Conservation (phyloP, 1,140 invertebrate genomes). For the Calliphora vicina region DNA sequence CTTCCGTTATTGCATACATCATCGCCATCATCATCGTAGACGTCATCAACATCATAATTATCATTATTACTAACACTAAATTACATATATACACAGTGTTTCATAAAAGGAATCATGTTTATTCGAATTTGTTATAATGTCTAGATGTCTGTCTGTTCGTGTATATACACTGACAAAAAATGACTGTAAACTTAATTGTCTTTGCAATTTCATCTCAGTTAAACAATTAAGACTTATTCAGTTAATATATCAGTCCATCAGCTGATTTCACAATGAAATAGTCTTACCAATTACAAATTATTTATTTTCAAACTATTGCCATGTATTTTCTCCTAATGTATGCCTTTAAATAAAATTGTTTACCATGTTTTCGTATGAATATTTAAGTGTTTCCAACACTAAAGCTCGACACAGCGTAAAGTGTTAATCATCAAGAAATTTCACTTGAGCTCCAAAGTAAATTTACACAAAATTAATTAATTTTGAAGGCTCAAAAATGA, state of each 20-base stretch:
- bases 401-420: conserved; percentile 30
- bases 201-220: too few species aligned
- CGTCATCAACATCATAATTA: background rate
- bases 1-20: background rate
- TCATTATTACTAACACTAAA: background rate
- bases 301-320: too few species aligned
- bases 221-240: too few species aligned
- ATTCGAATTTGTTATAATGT: background rate
- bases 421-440: conserved; percentile 41
- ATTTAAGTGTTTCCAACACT: background rate
- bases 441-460: conserved; percentile 31
- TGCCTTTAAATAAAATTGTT: too few species aligned
- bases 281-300: too few species aligned
- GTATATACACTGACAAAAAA: background rate
- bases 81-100: background rate
- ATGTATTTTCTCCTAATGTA: too few species aligned
- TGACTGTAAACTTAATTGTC: too few species aligned
- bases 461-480: conserved; percentile 19
- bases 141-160: background rate
- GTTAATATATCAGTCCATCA: too few species aligned
- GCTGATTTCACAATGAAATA: too few species aligned
- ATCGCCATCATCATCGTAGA: background rate
- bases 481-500: background rate
- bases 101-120: background rate
- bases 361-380: background rate